A percentile compares a stretch with the other conserved stretches of the same genome.
These are phyloP conservation scores for Bombus balteatus DNA, from an alignment of 1,140 invertebrate genomes.

Conservation along the genomic window DNA sequence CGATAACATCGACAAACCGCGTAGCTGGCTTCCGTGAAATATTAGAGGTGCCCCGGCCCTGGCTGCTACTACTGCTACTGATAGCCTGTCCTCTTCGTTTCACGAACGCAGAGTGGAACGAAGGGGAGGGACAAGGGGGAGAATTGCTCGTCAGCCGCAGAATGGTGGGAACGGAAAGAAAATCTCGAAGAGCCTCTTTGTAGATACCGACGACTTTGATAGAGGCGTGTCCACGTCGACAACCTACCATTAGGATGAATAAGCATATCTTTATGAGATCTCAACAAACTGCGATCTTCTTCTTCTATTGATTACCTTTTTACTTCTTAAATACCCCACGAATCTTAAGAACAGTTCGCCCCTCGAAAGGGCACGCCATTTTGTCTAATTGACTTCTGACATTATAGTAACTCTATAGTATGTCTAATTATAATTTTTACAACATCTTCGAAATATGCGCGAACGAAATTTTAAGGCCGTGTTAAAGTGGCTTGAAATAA, in stretches of 20 bases:
- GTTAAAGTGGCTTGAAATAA: background rate
- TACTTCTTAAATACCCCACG: background rate
- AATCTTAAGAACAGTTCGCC: background rate
- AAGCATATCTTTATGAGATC: conserved; percentile 66
- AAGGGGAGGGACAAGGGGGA: background rate
- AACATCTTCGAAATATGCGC: too few species aligned
- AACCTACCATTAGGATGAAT: conserved; percentile 64
- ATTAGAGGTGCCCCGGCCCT: background rate
- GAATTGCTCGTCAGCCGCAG: conserved; percentile 17
- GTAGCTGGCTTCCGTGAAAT: conserved; percentile 25
- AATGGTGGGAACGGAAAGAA: conserved; percentile 41
- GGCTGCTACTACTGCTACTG: background rate
- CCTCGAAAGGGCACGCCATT: too few species aligned
- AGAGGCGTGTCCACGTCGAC: conserved; percentile 62
- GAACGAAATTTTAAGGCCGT: too few species aligned
- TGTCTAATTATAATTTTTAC: too few species aligned
- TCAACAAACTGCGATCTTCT: conserved; percentile 51
- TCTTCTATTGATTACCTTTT: conserved; percentile 33
- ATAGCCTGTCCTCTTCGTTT: background rate
- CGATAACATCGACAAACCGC: conserved; percentile 6
- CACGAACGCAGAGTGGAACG: background rate
- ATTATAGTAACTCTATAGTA: too few species aligned
- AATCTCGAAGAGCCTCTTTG: conserved; percentile 49
- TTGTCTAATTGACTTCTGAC: background rate
- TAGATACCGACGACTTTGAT: conserved; percentile 59